Evolutionary conservation across 1,140 invertebrate genomes (phyloP), one percentile per base, ranked within the genome.

Genomic region (Temnothorax longispinosus): DNA sequence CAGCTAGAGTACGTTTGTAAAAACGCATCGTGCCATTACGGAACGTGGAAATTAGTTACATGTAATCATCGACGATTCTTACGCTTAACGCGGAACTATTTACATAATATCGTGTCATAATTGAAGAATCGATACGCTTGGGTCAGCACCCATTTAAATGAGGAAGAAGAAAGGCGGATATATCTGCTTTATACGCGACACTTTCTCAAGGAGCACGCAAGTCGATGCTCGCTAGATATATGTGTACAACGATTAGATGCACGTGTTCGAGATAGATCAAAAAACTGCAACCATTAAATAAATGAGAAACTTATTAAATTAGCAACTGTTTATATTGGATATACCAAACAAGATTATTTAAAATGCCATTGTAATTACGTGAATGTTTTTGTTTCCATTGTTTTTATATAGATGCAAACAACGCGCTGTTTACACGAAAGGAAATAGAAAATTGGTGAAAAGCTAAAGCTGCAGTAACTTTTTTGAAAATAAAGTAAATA

Each of bases 11-110:
- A 44, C 3, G 10, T 64, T 64, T 64, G 10, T 44, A 50, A 64
- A 77, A 77, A 64, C 13, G 15, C 13, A 35, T 77, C 56, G 21
- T 13, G 1, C 5, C 27, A 47, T 15, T 47, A 32, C 4, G 10
- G 21, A 44, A 41, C 27, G 10, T 65, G 38, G 44, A 27, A 47
- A 56, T 56, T 47, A 65, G 6, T 64, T 35, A 18, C 56, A 27
- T 64, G 75, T 11, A 50, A n/a, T 78, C 18, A 56, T 64, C 18
- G 44, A 64, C 15, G 41, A 78, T 75, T 75, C 72, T 75, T 75
- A 41, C 13, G 50, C 7, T 56, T 75, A 75, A 75, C n/a, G 52
- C 52, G 35, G 35, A 75, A 58, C 72, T 27, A 58, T 75, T 38
- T 58, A 75, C 27, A 27, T 75, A 58, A 75, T 75, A 58, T 41